A percentile compares a stretch with the other conserved stretches of the same genome.
phyloP scores from a whole-genome alignment of 2,113 vertebrate genomes.

The crab-eating macaque (Macaca fascicularis) region DNA sequence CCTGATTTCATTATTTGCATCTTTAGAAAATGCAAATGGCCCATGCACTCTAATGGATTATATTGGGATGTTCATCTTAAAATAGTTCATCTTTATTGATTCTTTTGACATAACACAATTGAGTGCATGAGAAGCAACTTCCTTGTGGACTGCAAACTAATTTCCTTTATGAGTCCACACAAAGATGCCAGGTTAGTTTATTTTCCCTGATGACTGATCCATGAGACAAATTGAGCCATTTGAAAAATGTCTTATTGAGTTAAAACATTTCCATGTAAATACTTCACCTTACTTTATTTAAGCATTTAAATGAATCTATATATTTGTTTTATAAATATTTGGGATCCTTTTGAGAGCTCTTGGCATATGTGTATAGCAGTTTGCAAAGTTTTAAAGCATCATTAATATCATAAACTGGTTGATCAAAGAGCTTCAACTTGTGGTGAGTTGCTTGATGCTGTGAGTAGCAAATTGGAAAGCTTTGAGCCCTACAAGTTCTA shows the following conservation, averaged over 20 bases:
- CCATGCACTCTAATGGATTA: neutral
- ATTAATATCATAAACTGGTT: neutral
- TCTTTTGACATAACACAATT: conserved; percentile 45
- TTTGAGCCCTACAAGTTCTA: neutral
- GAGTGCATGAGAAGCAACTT: conserved; percentile 14
- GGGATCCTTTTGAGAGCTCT: neutral
- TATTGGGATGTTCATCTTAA: conserved; percentile 11
- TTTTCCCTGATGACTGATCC: conserved; percentile 6
- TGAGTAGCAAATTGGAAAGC: neutral
- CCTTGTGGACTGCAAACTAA: conserved; percentile 54
- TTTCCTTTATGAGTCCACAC: conserved; percentile 52
- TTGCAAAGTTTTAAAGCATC: neutral
- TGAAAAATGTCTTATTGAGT: neutral
- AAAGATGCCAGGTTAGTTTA: neutral
- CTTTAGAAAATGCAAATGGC: conserved; percentile 34
- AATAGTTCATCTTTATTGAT: conserved; percentile 70
- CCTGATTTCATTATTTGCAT: conserved; percentile 24
- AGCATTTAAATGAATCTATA: neutral
- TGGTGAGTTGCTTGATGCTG: too few species aligned
- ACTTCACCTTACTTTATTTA: neutral
- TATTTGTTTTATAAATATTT: neutral
- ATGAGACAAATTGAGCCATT: neutral
- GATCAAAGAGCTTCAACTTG: neutral
- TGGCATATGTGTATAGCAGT: neutral
- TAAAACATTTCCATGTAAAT: neutral